Evolutionary conservation across 2,797 vertebrate genomes (phyloP).

Genomic region (Chiloscyllium punctatum): DNA sequence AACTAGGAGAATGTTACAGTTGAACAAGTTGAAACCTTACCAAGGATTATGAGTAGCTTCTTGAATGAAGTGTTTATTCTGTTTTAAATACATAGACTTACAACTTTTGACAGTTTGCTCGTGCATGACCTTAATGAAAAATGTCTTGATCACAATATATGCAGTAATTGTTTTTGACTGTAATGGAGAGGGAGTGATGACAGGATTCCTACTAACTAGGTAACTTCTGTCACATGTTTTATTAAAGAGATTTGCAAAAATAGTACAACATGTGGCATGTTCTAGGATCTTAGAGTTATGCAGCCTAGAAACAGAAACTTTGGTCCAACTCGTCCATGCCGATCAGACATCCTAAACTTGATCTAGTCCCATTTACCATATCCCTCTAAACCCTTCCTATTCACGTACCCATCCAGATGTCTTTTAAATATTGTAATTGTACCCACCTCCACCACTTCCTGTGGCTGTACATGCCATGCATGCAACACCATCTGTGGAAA

Average conservation of each 20-base stretch:
- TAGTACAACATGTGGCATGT: not conserved
- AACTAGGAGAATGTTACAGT: not conserved
- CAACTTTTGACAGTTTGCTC: not conserved
- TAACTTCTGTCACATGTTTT: not conserved
- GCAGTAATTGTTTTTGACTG: not conserved
- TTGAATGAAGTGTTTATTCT: not conserved
- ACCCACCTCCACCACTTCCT: too few relatives aligned
- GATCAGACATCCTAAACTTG: too few relatives aligned
- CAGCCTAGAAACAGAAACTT: too few relatives aligned
- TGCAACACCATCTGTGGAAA: too few relatives aligned
- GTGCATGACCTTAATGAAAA: not conserved
- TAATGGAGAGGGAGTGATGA: not conserved
- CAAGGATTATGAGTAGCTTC: not conserved
- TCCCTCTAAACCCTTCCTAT: too few relatives aligned
- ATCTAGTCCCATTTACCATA: too few relatives aligned
- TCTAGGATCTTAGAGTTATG: too few relatives aligned
- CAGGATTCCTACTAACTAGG: too few relatives aligned
- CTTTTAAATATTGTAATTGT: too few relatives aligned
- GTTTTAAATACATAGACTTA: not conserved
- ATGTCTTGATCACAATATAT: not conserved
- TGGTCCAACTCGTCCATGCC: too few relatives aligned
- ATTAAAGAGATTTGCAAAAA: not conserved
- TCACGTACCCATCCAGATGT: too few relatives aligned
- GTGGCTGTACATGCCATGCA: too few relatives aligned
- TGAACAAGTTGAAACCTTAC: not conserved